Evolutionary conservation across 2,888 invertebrate genomes (phyloP), one percentile per base, ranked within the genome.

Genomic region (Mystacides longicornis): DNA sequence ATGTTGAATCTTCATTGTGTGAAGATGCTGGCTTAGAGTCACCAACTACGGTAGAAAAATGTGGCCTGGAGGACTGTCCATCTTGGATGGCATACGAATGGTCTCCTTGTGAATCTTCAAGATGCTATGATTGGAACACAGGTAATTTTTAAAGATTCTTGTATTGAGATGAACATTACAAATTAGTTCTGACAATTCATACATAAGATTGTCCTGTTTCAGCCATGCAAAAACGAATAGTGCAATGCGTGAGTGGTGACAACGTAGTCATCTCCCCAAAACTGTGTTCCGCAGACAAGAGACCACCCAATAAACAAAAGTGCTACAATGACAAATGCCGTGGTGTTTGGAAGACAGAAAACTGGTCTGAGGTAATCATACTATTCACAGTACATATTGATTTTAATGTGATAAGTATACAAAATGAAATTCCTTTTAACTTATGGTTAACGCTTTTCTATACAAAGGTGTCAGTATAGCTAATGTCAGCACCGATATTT

Each of bases 331-430:
- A 85, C 61, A 83, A 84, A n/a, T 96, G 95, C 74, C 85, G 83
- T 65, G 89, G 94, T 0, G 84, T 87, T 51, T 98, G 97, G 97
- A 82, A 86, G 58, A 86, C 89, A 3, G 92, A 93, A 7, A 83
- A 89, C 55, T 97, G 97, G 97, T 93, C 93, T 42, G 87, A 90
- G 83, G 95, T 95, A 73, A 71, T 69, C 16, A n/a, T n/a, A n/a
- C n/a, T 9, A 23, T 20, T 27, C 27, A 7, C 21, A 19, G 22
- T 18, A 47, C 18, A 14, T 21, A 11, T 27, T 27, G 27, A 27
- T n/a, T n/a, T n/a, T n/a, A n/a, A n/a, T n/a, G n/a, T n/a, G n/a
- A n/a, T n/a, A n/a, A n/a, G n/a, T n/a, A n/a, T n/a, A n/a, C n/a
- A n/a, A n/a, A n/a, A n/a, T n/a, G n/a, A n/a, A n/a, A n/a, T n/a